Evolutionary conservation across 2,113 vertebrate genomes (phyloP).

Genomic region (Syngnathus typhle): DNA sequence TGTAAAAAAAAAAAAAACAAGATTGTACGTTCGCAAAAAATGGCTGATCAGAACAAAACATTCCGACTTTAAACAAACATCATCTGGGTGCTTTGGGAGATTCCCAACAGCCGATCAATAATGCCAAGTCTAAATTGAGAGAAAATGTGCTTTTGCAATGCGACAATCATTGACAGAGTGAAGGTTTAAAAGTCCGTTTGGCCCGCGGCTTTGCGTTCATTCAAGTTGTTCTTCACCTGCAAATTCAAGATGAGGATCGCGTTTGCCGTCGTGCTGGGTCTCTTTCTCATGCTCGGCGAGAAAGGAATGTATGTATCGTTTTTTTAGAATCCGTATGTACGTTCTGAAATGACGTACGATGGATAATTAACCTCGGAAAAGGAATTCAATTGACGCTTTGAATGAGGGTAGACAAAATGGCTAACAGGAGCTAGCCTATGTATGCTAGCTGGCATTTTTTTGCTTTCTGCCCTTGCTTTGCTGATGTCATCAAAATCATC

Average conservation of each 20-base stretch:
- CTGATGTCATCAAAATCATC: neutral
- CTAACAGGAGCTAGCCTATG: neutral
- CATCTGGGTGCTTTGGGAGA: neutral
- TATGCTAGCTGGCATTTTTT: neutral
- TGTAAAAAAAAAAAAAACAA: conserved; percentile 16
- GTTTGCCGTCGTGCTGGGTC: conserved; percentile 29
- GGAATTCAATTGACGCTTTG: no score
- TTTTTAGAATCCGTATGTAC: neutral
- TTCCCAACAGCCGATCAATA: conserved; percentile 35
- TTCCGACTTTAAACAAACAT: conserved; percentile 17
- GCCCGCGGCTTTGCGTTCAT: neutral
- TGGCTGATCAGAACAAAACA: conserved; percentile 12
- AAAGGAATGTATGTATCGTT: conserved; percentile 55
- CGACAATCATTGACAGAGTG: conserved; percentile 58
- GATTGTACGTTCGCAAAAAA: no score
- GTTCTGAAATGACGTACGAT: neutral
- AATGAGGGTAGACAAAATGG: no score
- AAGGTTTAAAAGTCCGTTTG: conserved; percentile 14
- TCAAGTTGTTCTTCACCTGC: neutral
- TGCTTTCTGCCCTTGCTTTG: neutral
- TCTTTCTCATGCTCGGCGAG: conserved; percentile 41
- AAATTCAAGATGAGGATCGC: conserved; percentile 56
- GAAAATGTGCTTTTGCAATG: neutral
- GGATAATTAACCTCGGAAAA: no score
- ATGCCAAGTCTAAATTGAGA: conserved; percentile 8